Conservation (phyloP, 2,113 vertebrate genomes). For the Hipposideros armiger region DNA sequence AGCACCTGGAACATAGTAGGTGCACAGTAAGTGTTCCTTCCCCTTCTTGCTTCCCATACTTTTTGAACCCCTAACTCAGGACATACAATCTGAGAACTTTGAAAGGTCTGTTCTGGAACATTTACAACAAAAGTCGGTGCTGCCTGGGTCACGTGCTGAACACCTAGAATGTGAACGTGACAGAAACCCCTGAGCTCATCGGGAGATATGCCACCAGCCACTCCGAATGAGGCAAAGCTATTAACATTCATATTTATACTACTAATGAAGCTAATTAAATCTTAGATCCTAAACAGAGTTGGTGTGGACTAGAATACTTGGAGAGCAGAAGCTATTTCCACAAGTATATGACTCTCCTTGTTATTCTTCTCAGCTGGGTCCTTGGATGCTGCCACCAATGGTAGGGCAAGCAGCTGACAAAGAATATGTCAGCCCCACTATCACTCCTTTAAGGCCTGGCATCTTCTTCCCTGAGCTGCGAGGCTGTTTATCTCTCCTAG, state of each 20-base stretch:
- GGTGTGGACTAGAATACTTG: constrained; percentile 64
- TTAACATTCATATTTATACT: constrained; percentile 74
- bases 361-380: constrained; percentile 69
- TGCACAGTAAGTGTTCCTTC: not conserved
- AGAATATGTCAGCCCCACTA: constrained; percentile 75
- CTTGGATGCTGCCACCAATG: constrained; percentile 58
- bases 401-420: constrained; percentile 78
- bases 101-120: constrained; percentile 9
- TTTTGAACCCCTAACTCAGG: not conserved
- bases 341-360: constrained; percentile 39
- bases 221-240: constrained; percentile 68
- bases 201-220: not conserved
- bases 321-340: constrained; percentile 71
- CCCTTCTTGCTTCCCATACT: not conserved
- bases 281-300: constrained; percentile 58
- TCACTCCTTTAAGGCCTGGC: constrained; percentile 72
- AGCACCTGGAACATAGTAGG: not conserved
- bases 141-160: not conserved
- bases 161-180: not conserved
- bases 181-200: not conserved
- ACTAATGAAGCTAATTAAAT: constrained; percentile 82
- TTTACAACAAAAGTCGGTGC: not conserved
- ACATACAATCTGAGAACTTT: not conserved
- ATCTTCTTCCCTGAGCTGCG: constrained; percentile 14
- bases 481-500: constrained; percentile 54